Evolutionary conservation across 2,888 invertebrate genomes (phyloP).

Genomic region (Microctonus brassicae): DNA sequence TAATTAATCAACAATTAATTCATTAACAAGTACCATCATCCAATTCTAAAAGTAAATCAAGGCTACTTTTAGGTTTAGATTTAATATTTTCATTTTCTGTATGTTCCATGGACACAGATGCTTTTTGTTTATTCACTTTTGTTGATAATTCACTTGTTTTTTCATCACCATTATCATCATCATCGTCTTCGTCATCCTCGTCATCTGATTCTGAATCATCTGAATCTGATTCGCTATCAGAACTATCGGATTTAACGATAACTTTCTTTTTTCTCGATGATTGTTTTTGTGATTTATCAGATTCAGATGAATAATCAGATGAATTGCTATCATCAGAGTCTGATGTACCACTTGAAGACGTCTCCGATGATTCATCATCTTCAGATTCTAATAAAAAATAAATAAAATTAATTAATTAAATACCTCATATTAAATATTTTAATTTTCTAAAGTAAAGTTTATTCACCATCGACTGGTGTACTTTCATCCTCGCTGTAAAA

Average conservation of each 20-base stretch:
- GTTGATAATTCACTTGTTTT: conserved; percentile 57
- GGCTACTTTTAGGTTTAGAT: conserved; percentile 75
- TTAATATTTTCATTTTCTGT: conserved; percentile 50
- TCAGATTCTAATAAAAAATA: conserved; percentile 48
- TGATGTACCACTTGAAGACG: conserved; percentile 53
- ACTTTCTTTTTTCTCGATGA: conserved; percentile 42
- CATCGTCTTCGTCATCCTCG: conserved; percentile 54
- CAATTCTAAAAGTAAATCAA: conserved; percentile 87
- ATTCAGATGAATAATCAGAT: conserved; percentile 64
- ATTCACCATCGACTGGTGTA: conserved; percentile 63
- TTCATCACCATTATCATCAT: conserved; percentile 6
- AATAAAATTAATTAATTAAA: conserved; percentile 42
- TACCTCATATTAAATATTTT: background rate
- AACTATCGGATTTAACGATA: conserved; percentile 53
- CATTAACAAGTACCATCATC: conserved; percentile 74
- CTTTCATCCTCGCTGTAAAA: conserved; percentile 70
- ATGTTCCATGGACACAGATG: conserved; percentile 41
- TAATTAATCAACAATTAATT: background rate
- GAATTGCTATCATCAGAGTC: conserved; percentile 55
- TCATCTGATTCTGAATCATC: conserved; percentile 60
- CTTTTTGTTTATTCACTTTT: conserved; percentile 49
- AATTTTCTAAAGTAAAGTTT: too few relatives aligned
- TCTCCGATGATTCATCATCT: conserved; percentile 69
- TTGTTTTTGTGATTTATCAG: conserved; percentile 40
- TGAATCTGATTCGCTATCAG: conserved; percentile 57